phyloP scores from a whole-genome alignment of 2,113 vertebrate genomes.

The Microcebus ravelobensis region DNA sequence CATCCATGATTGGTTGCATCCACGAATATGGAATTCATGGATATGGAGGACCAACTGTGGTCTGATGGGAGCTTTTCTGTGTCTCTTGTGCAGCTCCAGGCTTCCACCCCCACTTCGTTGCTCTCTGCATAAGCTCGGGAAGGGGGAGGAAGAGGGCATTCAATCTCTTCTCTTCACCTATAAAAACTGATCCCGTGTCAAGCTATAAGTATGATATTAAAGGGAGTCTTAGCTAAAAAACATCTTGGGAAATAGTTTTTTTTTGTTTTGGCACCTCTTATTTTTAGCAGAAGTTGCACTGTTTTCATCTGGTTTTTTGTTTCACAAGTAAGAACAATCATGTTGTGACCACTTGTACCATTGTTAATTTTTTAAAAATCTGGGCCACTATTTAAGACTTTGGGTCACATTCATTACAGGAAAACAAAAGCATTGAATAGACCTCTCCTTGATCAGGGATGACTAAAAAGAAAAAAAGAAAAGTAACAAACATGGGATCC shows the following conservation, averaged over 20 bases:
- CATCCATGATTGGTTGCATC: not conserved
- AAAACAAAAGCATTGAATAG: not conserved
- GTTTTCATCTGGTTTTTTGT: constrained; percentile 30
- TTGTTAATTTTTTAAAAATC: not conserved
- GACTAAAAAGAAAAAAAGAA: not conserved
- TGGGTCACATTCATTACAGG: not conserved
- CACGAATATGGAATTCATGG: not conserved
- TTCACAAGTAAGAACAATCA: not conserved
- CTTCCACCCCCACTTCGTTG: not conserved
- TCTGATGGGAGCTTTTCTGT: not conserved
- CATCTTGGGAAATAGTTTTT: not conserved
- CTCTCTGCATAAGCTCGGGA: not conserved
- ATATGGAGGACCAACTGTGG: not conserved
- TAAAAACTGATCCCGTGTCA: not conserved
- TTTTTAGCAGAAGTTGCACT: not conserved
- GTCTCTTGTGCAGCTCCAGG: not conserved
- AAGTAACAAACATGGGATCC: not conserved
- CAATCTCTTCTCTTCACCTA: not conserved
- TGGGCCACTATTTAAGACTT: not conserved
- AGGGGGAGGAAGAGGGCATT: not conserved
- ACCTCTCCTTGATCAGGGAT: not conserved
- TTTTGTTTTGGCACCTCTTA: not conserved
- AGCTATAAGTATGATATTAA: not conserved
- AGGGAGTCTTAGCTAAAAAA: not conserved
- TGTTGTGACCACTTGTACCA: not conserved